Base-by-base conservation (phyloP, 2,797 vertebrate species). In the Oryzias sinensis region DNA sequence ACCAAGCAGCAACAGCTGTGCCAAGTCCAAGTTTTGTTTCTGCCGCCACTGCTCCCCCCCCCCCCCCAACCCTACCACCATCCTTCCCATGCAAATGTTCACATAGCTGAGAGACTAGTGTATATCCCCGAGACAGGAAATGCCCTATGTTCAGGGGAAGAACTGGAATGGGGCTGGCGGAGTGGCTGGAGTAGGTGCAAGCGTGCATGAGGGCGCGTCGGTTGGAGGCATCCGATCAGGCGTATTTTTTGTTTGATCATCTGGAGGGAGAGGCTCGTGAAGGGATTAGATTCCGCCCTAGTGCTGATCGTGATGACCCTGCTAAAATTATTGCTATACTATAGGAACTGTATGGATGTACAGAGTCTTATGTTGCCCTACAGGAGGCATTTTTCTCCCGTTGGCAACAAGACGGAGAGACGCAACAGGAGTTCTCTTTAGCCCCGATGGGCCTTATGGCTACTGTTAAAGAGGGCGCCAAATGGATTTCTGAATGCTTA, bases 351-450 rank as follows among this genome's bases (percentile, higher is more conserved):
- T 53, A 17, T 33, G 16, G 49, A 2, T 51, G 50, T 15, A 6
- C 4, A n/a, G 49, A 51, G 7, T 51, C 29, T 1, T 11, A 51
- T 18, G 49, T 51, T 4, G 29, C 29, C 3, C n/a, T 51, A 37
- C 49, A 51, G 11, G 29, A 51, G 8, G 49, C 29, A 16, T 51
- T 51, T 14, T 40, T 51, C 49, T 51, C n/a, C 8, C 11, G 49
- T 11, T 11, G 13, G 9, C 49, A 40, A 17, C 16, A 37, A 20
- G 44, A 48, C 5, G 37, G 46, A 14, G 45, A 27, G 16, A 48
- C 29, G 1, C 5, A 25, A 2, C 44, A 22, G 14, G 53, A 47
- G 1, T 27, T 41, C 4, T 37, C 29, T 1, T 18, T 50, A 5
- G 27, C 27, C 1, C 4, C 42, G 4, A 25, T 48, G 37, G n/a